Base-by-base conservation (phyloP, 2,113 vertebrate species). In the Stigmatopora nigra region DNA sequence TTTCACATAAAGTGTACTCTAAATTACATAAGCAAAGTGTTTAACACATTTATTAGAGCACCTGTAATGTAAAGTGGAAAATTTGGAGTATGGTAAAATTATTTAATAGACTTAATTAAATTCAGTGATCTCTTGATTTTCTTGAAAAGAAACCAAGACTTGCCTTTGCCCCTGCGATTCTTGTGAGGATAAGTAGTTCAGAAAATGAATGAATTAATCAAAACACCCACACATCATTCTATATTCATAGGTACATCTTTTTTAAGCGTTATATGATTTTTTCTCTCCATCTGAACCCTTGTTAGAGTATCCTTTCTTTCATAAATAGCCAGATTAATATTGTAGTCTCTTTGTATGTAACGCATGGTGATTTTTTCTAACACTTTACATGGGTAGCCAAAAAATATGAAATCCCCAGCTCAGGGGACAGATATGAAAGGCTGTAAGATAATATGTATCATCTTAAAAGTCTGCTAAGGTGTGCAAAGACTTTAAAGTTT, bases 241-340 rank as follows among this genome's bases (percentile, higher is more conserved):
- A 41, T 41, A 22, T 61, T 61, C 14, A 8, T 41, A n/a, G 17
- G 38, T n/a, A 61, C 6, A 17, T 8, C 12, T 61, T 41, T 61
- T 41, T 4, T 11, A 13, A 17, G 38, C n/a, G 6, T 38, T 35
- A 7, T 17, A 31, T 41, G 1, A 11, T 60, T 44, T 17, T 1
- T 53, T 17, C 46, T 67, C 38, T 44, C n/a, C 48, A 38, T 44
- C 44, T 68, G 53, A 57, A 67, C 25, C 61, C 51, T 71, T 69
- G 48, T 68, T 62, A 75, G 65, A 58, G 51, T 76, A 70, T 71
- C 44, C 63, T 72, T 71, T 56, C 15, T 41, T 38, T 48, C 41
- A 64, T 61, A 81, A 77, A 77, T 60, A 68, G 60, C 63, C 49
- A 57, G 77, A 81, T 80, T 67, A 75, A 76, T 78, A 69, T 35